Conservation (phyloP, 1,140 invertebrate genomes). For the Neodiprion lecontei region DNA sequence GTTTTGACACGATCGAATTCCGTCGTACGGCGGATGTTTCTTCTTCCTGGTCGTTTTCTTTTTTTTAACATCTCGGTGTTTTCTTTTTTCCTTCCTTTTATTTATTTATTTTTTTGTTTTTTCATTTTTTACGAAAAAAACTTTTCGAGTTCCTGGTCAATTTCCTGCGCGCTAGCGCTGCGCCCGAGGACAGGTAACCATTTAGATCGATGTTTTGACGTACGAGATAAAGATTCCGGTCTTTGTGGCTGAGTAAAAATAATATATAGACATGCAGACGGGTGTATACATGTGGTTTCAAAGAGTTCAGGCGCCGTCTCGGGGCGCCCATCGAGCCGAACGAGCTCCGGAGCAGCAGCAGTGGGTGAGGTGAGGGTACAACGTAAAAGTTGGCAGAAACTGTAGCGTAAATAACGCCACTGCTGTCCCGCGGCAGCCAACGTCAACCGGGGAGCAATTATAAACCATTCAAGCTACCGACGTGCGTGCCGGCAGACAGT, state of each 20-base stretch:
- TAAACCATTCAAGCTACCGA: slow-evolving; percentile 4
- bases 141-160: too few species aligned
- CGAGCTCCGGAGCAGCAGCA: background rate
- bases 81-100: too few species aligned
- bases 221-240: background rate
- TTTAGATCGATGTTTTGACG: background rate
- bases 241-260: background rate
- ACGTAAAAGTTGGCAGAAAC: background rate
- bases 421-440: background rate
- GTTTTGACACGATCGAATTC: too few species aligned
- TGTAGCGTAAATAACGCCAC: background rate
- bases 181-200: too few species aligned
- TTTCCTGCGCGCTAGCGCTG: too few species aligned
- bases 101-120: too few species aligned
- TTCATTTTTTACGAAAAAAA: too few species aligned
- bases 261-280: background rate
- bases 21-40: too few species aligned
- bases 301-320: background rate
- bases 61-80: too few species aligned
- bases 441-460: slow-evolving; percentile 6
- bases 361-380: background rate
- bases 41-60: too few species aligned
- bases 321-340: background rate
- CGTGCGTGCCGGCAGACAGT: slow-evolving; percentile 4
- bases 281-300: background rate